Percentiles rank a stretch among this genome's conserved stretches.
phyloP scores from a whole-genome alignment of 2,113 vertebrate genomes.

The Microcebus tavaratra region DNA sequence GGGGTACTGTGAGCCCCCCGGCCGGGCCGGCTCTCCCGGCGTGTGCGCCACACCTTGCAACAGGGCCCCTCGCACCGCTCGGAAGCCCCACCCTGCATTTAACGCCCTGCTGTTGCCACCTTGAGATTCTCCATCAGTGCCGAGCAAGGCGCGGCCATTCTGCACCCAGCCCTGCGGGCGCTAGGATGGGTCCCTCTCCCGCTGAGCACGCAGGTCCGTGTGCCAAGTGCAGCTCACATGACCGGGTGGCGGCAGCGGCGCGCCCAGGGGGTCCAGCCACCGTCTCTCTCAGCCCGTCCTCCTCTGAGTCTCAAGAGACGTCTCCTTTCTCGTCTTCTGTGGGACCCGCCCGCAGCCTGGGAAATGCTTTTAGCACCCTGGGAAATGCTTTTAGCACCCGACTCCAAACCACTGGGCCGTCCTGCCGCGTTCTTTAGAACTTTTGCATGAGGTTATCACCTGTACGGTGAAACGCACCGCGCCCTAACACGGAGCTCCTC shows the following conservation, averaged over 20 bases:
- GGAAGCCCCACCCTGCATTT: neutral
- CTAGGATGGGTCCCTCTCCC: neutral
- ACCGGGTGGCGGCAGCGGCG: neutral
- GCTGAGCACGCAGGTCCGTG: accelerated
- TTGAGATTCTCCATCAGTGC: too few relatives aligned
- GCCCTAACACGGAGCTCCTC: accelerated
- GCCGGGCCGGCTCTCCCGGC: neutral
- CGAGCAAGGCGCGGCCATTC: neutral
- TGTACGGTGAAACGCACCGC: accelerated
- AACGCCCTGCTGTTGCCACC: neutral
- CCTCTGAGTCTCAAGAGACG: neutral
- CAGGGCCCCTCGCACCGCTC: neutral
- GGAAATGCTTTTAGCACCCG: neutral
- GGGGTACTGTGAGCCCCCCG: accelerated
- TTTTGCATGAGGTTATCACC: neutral
- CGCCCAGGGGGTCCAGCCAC: neutral
- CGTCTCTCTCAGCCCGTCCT: neutral
- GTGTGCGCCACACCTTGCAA: accelerated
- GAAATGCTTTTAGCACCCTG: neutral
- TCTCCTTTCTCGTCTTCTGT: neutral
- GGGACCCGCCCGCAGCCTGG: neutral
- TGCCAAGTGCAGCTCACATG: neutral
- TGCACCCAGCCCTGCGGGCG: neutral
- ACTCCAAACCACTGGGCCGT: neutral
- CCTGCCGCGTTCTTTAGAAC: too few relatives aligned